A percentile compares a stretch with the other conserved stretches of the same genome.
phyloP scores from a whole-genome alignment of 2,888 invertebrate genomes.

The Ochropleura leucogaster region DNA sequence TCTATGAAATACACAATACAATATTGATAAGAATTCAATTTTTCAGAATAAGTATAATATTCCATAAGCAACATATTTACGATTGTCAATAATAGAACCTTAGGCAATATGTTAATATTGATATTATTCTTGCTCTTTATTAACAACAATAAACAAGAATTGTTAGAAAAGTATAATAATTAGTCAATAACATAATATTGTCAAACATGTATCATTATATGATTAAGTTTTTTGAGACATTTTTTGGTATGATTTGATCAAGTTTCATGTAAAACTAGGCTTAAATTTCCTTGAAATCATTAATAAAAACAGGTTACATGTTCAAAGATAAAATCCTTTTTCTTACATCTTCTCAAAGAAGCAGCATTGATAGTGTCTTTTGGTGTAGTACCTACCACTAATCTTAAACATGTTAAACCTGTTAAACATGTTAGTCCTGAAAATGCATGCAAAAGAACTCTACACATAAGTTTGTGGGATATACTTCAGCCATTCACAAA shows the following conservation, averaged over 20 bases:
- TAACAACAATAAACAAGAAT: neutral
- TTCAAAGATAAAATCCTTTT: no score
- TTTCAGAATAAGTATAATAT: neutral
- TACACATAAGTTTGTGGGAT: no score
- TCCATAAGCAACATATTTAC: neutral
- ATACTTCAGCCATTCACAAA: neutral
- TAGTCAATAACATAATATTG: neutral
- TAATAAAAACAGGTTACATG: neutral
- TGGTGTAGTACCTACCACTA: no score
- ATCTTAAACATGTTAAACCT: no score
- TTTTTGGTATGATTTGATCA: neutral
- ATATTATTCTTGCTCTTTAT: neutral
- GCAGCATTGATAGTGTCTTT: no score
- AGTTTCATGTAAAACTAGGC: neutral
- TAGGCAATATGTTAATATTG: neutral
- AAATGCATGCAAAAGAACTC: neutral
- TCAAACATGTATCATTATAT: neutral
- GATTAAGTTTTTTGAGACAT: neutral
- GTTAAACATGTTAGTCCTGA: no score
- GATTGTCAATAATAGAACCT: neutral
- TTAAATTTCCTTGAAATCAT: neutral
- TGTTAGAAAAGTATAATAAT: neutral
- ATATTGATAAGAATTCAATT: neutral
- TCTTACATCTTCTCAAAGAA: no score
- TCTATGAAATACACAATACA: neutral